Base-by-base conservation (phyloP, 1,140 invertebrate species). In the Vanessa atalanta region DNA sequence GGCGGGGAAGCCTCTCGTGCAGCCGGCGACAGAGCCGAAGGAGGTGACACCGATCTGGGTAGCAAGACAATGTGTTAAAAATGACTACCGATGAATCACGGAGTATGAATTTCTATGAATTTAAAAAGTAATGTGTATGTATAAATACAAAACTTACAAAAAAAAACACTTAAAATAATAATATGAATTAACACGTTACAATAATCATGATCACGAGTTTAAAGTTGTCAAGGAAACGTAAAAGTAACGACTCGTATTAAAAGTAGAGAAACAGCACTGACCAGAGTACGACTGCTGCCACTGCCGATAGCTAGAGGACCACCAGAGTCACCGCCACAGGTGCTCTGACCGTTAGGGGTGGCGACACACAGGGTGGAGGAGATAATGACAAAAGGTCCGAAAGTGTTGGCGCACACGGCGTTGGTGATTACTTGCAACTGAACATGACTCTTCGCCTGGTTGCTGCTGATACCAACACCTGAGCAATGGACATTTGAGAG, bases 361-460 rank as follows among this genome's bases (percentile, higher is more conserved):
- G 64, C 70, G 9, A 57, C 53, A 16, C 79, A 81, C 5, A 81
- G 51, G 12, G 79, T 81, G 12, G 75, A 76, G 0, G 73, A 53
- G 9, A 73, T 23, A 9, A 81, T 57, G 9, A 66, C 51, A 23
- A 0, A 37, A 13, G 16, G 48, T 3, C 77, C 74, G 68, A 61
- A 79, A 11, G 75, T 70, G 0, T n/a, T 26, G 0, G n/a, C 13
- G 71, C 79, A 81, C 11, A 65, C 77, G 0, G 68, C 70, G 67
- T 81, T 81, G 15, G 63, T 75, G 66, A 79, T 79, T 7, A 81
- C 70, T 66, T 64, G 77, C n/a, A 81, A 26, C 23, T 53, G 68
- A 43, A 70, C 79, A 13, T 81, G 75, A 13, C 69, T 68, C 66
- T 70, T 66, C 0, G 47, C 20, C 63, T 75, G 78, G 51, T 61